Percentiles rank a stretch among this genome's conserved stretches.
Evolutionary conservation across 2,113 vertebrate species (phyloP).

Genomic region (Dipodomys stephensi): DNA sequence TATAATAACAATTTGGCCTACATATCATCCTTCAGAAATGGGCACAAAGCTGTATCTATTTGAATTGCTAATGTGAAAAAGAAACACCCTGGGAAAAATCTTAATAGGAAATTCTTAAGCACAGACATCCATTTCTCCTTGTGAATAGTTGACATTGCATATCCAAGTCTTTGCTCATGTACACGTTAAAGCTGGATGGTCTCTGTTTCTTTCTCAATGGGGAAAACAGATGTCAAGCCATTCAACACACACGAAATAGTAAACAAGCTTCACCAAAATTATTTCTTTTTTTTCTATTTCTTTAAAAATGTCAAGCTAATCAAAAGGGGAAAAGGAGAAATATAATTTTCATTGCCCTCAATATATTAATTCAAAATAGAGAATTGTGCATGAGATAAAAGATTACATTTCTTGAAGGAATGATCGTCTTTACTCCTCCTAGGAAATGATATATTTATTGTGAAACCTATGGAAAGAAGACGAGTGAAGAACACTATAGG

Average conservation of each 20-base stretch:
- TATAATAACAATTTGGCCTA: constrained; percentile 64
- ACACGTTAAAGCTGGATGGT: constrained; percentile 58
- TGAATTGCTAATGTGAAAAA: constrained; percentile 76
- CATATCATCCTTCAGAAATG: constrained; percentile 75
- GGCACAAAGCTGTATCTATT: constrained; percentile 69
- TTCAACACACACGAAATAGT: constrained; percentile 49
- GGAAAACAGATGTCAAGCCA: constrained; percentile 52
- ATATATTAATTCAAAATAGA: not conserved
- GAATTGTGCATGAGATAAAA: not conserved
- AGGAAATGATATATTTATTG: not conserved
- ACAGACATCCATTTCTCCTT: constrained; percentile 76
- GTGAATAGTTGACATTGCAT: constrained; percentile 68
- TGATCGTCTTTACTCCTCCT: not conserved
- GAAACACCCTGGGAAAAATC: constrained; percentile 69
- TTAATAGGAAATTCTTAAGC: constrained; percentile 77
- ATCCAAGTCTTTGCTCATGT: constrained; percentile 59
- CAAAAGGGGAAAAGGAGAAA: not conserved
- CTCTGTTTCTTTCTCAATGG: constrained; percentile 64
- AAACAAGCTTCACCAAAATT: not conserved
- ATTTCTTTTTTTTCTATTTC: constrained; percentile 24
- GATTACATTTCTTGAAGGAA: not conserved
- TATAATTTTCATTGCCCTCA: not conserved
- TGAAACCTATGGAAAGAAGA: not conserved
- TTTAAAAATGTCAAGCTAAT: constrained; percentile 57
- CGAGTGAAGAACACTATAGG: not conserved